phyloP scores from a whole-genome alignment of 2,113 vertebrate genomes.

The Macquaria australasica region DNA sequence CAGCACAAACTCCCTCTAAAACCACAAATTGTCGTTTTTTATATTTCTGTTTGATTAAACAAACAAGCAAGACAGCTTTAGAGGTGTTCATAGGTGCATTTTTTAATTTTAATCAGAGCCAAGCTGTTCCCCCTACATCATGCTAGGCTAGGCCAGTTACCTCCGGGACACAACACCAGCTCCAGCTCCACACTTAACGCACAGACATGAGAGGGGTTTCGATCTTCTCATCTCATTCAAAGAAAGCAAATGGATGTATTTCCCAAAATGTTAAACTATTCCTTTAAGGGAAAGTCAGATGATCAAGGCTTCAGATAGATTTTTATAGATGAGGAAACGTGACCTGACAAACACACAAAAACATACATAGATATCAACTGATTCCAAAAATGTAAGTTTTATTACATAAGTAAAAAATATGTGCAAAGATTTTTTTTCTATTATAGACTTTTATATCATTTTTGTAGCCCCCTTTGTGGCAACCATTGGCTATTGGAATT shows the following conservation, averaged over 20 bases:
- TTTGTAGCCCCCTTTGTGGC: background rate
- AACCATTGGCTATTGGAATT: background rate
- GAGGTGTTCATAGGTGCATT: background rate
- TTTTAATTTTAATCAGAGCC: background rate
- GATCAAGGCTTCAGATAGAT: background rate
- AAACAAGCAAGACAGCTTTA: background rate
- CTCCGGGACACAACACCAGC: too few relatives aligned
- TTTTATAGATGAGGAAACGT: background rate
- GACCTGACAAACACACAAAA: background rate
- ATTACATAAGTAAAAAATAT: background rate
- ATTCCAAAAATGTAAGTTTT: background rate
- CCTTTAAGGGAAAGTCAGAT: background rate
- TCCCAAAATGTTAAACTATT: too few relatives aligned
- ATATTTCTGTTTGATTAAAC: background rate
- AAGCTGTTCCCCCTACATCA: background rate
- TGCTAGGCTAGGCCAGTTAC: background rate
- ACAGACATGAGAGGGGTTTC: too few relatives aligned
- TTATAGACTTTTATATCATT: background rate
- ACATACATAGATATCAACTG: background rate
- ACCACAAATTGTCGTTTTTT: too few relatives aligned
- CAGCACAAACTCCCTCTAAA: too few relatives aligned
- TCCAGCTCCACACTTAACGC: too few relatives aligned
- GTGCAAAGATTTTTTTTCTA: background rate
- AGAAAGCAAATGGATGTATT: background rate
- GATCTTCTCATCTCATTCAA: background rate